Percentiles rank a stretch among this genome's conserved stretches.
Conservation (phyloP, 2,888 invertebrate genomes). For the Parelbella ahira region DNA sequence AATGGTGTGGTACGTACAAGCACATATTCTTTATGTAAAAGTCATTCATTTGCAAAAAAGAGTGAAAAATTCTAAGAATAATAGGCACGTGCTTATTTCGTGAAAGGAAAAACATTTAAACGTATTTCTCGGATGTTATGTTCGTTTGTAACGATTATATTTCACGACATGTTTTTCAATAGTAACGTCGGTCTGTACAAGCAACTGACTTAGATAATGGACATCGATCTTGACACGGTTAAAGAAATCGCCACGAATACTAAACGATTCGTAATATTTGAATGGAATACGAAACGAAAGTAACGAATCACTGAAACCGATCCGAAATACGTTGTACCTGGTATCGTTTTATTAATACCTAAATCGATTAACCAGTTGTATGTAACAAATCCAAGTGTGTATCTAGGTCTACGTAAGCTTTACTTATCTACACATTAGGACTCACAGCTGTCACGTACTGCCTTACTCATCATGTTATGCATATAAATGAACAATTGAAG, state of each 20-base stretch:
- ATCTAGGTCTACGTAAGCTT: too few species aligned
- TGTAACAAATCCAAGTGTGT: too few species aligned
- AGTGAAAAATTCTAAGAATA: too few species aligned
- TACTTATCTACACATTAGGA: too few species aligned
- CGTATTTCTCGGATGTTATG: conserved; percentile 35
- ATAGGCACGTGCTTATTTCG: conserved; percentile 37
- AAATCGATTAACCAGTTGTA: too few species aligned
- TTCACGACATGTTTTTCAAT: conserved; percentile 46
- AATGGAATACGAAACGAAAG: conserved; percentile 61
- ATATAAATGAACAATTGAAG: conserved; percentile 17
- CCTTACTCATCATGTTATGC: conserved; percentile 18
- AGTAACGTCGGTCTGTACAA: conserved; percentile 44
- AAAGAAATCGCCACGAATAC: conserved; percentile 62
- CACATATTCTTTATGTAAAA: too few species aligned
- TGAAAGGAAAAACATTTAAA: conserved; percentile 40
- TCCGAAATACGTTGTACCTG: too few species aligned
- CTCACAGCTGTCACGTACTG: not conserved
- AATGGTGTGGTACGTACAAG: too few species aligned
- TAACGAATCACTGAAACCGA: too few species aligned
- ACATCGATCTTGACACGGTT: conserved; percentile 72
- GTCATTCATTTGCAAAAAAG: too few species aligned
- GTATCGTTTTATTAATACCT: too few species aligned
- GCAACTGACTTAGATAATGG: conserved; percentile 56
- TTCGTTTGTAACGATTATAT: conserved; percentile 35
- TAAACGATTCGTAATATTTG: conserved; percentile 53